Evolutionary conservation across 2,888 invertebrate species (phyloP), one percentile per base, ranked within the genome.

Genomic region (Sminthurides aquaticus): DNA sequence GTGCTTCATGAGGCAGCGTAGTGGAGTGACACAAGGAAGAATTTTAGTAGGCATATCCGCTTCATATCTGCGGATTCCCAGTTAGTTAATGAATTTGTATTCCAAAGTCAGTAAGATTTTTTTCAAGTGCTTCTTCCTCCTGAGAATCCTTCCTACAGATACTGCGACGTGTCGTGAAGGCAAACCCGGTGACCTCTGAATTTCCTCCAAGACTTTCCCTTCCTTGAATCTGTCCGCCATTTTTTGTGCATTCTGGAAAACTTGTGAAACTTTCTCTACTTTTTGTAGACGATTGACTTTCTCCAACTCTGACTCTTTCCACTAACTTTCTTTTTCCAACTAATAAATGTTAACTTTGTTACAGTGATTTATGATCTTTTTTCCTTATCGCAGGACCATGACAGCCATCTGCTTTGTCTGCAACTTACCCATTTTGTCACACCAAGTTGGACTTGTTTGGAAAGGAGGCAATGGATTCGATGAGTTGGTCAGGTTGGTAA

Each of bases 321-420:
- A 20, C 52, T 20, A 52, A 15, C 18, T 43, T 43, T 43, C 11
- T 18, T 43, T 43, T 43, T 43, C 18, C 11, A 43, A 11, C 11
- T 11, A 43, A 43, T 43, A 8, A 11, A 8, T 43, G 43, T 18
- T 43, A 43, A 43, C 18, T 43, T 43, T 22, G 20, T 15, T 28
- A n/a, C 29, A 28, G n/a, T 2, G 15, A 28, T 20, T n/a, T n/a
- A 29, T 18, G 8, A 22, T 29, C 54, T 58, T 57, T 15, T 34
- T 68, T 58, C 69, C 72, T 67, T 66, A 76, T 79, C 76, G 48
- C 86, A 91, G 91, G 87, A 91, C 89, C 79, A 91, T 91, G 91
- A 89, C 91, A 78, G 89, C 91, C 79, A 88, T 91, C 83, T 94
- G 94, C 83, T 94, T 94, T 84, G 92, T 94, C 76, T 94, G 94